These are phyloP conservation scores for Eilema griseolum DNA, from an alignment of 2,888 invertebrate species.

Conservation along the genomic window DNA sequence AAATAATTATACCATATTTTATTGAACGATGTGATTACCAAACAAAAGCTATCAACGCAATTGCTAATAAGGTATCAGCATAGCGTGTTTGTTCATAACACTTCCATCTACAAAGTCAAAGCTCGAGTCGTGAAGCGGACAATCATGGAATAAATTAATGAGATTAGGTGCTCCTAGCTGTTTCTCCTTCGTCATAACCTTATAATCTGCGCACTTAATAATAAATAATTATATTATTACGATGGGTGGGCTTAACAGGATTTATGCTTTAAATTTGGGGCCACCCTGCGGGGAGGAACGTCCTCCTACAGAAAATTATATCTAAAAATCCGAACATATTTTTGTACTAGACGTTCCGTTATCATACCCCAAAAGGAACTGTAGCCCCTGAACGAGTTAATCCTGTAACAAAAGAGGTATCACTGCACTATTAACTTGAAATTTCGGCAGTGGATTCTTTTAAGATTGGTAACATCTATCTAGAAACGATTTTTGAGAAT, in stretches of 20 bases:
- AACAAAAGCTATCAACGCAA: not conserved
- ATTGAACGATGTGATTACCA: not conserved
- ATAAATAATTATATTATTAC: not conserved
- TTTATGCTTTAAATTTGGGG: not conserved
- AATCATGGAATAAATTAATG: slow-evolving; percentile 7
- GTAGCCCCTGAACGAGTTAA: not conserved
- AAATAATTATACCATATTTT: not conserved
- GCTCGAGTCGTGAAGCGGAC: not conserved
- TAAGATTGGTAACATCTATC: too few species aligned
- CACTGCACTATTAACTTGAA: too few species aligned
- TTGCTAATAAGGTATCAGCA: not conserved
- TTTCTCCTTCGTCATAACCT: not conserved
- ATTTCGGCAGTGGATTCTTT: too few species aligned
- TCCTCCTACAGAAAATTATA: not conserved
- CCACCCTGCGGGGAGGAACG: not conserved
- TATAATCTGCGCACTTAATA: slow-evolving; percentile 1
- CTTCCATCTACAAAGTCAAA: not conserved
- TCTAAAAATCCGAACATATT: not conserved
- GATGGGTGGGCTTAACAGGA: not conserved
- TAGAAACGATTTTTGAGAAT: too few species aligned
- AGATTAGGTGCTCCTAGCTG: not conserved
- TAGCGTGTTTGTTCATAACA: not conserved
- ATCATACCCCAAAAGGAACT: not conserved
- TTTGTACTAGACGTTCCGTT: not conserved
- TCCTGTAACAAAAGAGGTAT: not conserved